Conservation (phyloP, 2,888 invertebrate genomes). For the Trissolcus brochymenae region DNA sequence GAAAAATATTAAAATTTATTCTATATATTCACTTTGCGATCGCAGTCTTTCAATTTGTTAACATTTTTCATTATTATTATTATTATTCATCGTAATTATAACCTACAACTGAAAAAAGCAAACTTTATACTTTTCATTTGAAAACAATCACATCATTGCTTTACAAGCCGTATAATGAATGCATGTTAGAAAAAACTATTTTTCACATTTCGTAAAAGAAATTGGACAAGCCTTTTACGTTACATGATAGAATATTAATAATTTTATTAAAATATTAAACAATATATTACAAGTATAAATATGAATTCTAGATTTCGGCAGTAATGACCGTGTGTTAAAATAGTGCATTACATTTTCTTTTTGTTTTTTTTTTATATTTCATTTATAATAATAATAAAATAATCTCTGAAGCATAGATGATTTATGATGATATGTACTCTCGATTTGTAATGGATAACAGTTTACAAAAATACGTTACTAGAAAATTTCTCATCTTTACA, state of each 20-base stretch:
- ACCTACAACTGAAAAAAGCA: slow-evolving; percentile 19
- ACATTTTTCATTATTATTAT: slow-evolving; percentile 13
- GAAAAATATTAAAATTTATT: slow-evolving; percentile 47
- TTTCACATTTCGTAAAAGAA: neutral
- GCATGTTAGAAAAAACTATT: no score
- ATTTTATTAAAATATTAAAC: slow-evolving; percentile 26
- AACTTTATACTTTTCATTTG: slow-evolving; percentile 27
- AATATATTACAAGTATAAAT: slow-evolving; percentile 41
- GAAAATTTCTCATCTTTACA: slow-evolving; percentile 11
- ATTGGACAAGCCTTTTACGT: neutral
- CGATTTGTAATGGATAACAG: slow-evolving; percentile 31
- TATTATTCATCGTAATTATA: slow-evolving; percentile 22
- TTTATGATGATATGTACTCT: slow-evolving; percentile 33
- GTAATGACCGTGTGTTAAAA: slow-evolving; percentile 15
- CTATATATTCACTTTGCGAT: slow-evolving; percentile 30
- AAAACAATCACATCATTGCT: slow-evolving; percentile 38
- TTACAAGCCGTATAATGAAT: neutral
- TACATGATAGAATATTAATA: slow-evolving; percentile 9
- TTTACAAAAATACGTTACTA: slow-evolving; percentile 36
- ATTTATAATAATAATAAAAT: slow-evolving; percentile 4
- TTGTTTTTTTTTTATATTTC: neutral
- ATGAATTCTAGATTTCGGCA: slow-evolving; percentile 17
- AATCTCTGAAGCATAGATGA: slow-evolving; percentile 18
- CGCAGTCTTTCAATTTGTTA: slow-evolving; percentile 42
- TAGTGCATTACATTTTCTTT: slow-evolving; percentile 8